phyloP scores from a whole-genome alignment of 53 echinoderm and acorn worm genomes.

The Echinarachnius parma region DNA sequence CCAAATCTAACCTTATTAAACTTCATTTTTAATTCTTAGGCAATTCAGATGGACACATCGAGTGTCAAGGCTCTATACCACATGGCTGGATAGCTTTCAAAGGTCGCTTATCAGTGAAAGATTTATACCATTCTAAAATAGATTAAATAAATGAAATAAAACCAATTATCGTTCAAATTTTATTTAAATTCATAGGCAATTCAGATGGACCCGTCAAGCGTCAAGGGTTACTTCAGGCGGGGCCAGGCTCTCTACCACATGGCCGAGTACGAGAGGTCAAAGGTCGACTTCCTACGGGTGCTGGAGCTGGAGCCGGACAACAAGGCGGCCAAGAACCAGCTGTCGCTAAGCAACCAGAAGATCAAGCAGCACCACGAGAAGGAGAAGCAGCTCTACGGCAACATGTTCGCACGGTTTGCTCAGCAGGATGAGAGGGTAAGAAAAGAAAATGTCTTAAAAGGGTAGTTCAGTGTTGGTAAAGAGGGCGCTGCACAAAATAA shows the following conservation, averaged over 20 bases:
- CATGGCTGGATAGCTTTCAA: too few relatives aligned
- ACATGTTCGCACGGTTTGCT: constrained; percentile 84
- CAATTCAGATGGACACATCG: too few relatives aligned
- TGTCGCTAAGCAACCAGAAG: constrained; percentile 68
- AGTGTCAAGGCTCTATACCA: too few relatives aligned
- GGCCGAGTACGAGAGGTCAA: constrained; percentile 57
- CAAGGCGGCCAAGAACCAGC: constrained; percentile 92
- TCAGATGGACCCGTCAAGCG: constrained; percentile 59
- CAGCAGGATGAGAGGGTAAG: constrained; percentile 74
- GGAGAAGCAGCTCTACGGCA: constrained; percentile 80
- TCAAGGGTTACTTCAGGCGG: constrained; percentile 76
- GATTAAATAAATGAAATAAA: too few relatives aligned
- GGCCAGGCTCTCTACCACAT: constrained; percentile 65
- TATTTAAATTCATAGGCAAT: constrained; percentile 66
- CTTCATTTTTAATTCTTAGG: too few relatives aligned
- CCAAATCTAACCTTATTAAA: too few relatives aligned
- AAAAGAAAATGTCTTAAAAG: too few relatives aligned
- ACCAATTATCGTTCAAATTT: too few relatives aligned
- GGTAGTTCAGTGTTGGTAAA: too few relatives aligned
- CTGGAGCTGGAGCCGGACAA: constrained; percentile 77
- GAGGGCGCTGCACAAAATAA: too few relatives aligned
- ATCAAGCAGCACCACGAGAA: constrained; percentile 67
- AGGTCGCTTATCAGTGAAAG: too few relatives aligned
- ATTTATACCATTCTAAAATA: too few relatives aligned
- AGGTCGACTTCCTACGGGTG: constrained; percentile 63